Base-by-base conservation (phyloP, 1,140 invertebrate species). In the Thaumatotibia leucotreta region DNA sequence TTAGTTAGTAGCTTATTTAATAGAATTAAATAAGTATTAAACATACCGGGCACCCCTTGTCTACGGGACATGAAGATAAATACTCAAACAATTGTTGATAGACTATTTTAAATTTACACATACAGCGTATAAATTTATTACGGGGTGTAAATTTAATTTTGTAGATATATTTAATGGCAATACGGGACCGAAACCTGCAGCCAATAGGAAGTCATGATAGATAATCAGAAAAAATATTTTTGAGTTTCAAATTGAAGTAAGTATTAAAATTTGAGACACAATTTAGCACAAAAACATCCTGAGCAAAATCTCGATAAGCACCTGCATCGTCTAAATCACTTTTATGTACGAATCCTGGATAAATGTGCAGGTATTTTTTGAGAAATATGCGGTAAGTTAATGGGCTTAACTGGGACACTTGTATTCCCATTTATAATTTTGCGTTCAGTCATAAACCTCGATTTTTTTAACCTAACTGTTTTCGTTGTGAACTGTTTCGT, bases 261-360 rank as follows among this genome's bases (percentile, higher is more conserved):
- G 4, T 14, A n/a, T 9, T 58, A 8, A 27, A n/a, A 29, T 27
- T 58, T 58, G n/a, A 29, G 17, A 24, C 52, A 27, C 29, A 14
- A 31, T 58, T 58, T 27, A 58, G 52, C 24, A 27, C 52, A 27
- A 58, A 58, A 58, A 58, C 52, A 58, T 58, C 52, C 52, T 58
- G 29, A 58, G 29, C 29, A 58, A 58, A 58, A 58, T 58, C 52
- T 29, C 29, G 52, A 58, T 58, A 58, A 54, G 52, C 52, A 58
- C 52, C 52, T 58, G 52, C 52, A 58, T 14, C 11, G 11, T 14
- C 24, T 58, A 58, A 58, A 58, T 58, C 52, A 58, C 52, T 58
- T 58, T 58, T 58, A 58, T 58, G 52, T 58, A 58, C 52, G 52
- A 27, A 58, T 58, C 27, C 52, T 17, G 52, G 52, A 14, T 11